Conservation (phyloP, 2,797 vertebrate genomes). For the Glyptemys insculpta region DNA sequence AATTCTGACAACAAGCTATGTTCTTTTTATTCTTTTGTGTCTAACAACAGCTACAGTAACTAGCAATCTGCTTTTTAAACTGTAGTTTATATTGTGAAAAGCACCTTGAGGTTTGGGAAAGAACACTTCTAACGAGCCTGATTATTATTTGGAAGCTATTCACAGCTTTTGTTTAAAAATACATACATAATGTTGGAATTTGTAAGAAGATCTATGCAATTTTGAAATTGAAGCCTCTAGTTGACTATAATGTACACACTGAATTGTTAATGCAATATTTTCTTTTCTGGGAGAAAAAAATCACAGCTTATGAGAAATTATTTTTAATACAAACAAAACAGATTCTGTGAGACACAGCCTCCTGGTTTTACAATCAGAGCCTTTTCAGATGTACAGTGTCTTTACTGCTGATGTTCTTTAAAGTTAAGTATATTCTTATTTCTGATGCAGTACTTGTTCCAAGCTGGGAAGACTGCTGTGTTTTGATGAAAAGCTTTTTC, state of each 20-base stretch:
- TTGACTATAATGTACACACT: background rate
- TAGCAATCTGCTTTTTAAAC: background rate
- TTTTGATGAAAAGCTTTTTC: background rate
- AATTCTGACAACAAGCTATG: background rate
- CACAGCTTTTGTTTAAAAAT: background rate
- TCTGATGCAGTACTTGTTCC: constrained; percentile 14
- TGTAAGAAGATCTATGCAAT: background rate
- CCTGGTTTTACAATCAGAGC: background rate
- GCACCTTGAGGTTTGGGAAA: fast-evolving
- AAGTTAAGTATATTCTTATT: constrained; percentile 33
- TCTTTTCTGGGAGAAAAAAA: constrained; percentile 4
- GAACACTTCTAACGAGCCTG: fast-evolving
- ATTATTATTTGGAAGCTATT: fast-evolving
- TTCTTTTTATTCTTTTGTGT: background rate
- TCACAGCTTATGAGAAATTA: constrained; percentile 8
- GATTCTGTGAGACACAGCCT: background rate
- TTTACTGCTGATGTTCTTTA: constrained; percentile 63
- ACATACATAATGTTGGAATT: background rate
- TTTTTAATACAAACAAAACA: constrained; percentile 54
- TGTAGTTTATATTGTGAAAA: fast-evolving
- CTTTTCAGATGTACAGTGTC: background rate
- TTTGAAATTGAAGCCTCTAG: background rate
- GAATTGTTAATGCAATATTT: constrained; percentile 49
- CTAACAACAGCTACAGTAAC: background rate
- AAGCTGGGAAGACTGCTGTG: background rate